Base-by-base conservation (phyloP, 2,888 invertebrate species). In the Polydrusus pterygomalis region DNA sequence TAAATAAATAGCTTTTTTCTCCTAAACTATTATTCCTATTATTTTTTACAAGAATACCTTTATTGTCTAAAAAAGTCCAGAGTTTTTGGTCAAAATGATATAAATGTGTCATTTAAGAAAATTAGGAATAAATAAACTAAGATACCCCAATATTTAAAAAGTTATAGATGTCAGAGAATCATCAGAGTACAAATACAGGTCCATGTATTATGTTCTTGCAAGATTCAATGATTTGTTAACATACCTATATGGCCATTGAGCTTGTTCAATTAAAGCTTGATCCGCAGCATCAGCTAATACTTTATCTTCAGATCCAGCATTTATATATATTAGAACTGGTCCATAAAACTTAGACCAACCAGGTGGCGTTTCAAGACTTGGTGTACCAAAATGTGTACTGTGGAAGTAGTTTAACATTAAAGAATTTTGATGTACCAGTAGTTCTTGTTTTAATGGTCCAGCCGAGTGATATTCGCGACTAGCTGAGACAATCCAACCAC, bases 291-390 rank as follows among this genome's bases (percentile, higher is more conserved):
- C 73, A 8, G 38, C 58, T 56, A 62, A 10, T 13, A 77, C 30
- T 18, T 73, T 49, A n/a, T 56, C 73, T 0, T 77, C 73, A 13
- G 73, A 40, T 15, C 76, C 76, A 11, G 47, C 63, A 60, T 72
- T 72, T 11, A 77, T 58, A 15, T 73, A 77, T 17, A 69, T 64
- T 13, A 73, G 38, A 8, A 34, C 45, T 5, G 75, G 75, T 5
- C 71, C 75, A 43, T 71, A 75, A 38, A 75, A 71, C 10, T 75
- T 71, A 8, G 75, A 71, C 75, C 75, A 75, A 13, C 68, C 75
- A 43, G 75, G 67, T 13, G 70, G 68, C n/a, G 71, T 51, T 13
- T 43, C 30, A 15, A 71, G 45, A 17, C 40, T 13, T 43, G 75
- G 71, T 5, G 71, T 71, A 45, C 75, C 71, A 67, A 75, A 75